Conservation (phyloP, 2,797 vertebrate genomes). For the Sebastes kiyomatsui region DNA sequence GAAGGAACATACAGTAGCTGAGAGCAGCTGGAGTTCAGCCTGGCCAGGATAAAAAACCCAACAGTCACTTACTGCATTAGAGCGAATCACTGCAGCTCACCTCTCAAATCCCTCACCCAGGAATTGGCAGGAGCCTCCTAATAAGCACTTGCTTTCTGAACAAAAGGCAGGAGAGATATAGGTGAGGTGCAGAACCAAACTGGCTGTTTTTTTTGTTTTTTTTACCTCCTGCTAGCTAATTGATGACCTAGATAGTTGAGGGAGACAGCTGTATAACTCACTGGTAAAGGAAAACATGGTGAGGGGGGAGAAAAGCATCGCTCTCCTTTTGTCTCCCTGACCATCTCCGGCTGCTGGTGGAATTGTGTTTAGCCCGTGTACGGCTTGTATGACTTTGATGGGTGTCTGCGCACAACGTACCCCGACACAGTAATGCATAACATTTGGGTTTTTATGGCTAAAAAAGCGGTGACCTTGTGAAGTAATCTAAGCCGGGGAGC, state of each 20-base stretch:
- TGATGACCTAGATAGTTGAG: conserved; percentile 74
- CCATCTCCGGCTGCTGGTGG: conserved; percentile 42
- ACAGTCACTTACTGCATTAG: conserved; percentile 51
- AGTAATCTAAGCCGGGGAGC: conserved; percentile 7
- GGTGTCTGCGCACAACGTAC: conserved; percentile 7
- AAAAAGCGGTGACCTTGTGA: conserved; percentile 47
- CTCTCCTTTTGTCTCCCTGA: conserved; percentile 42
- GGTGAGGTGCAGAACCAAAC: conserved; percentile 70
- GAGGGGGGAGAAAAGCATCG: conserved; percentile 24
- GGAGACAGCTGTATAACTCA: conserved; percentile 76
- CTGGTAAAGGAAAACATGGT: conserved; percentile 53
- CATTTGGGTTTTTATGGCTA: conserved; percentile 15
- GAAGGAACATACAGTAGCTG: conserved; percentile 18
- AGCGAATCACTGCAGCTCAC: conserved; percentile 53
- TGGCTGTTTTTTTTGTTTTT: conserved; percentile 15
- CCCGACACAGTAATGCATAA: conserved; percentile 24
- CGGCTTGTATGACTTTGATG: conserved; percentile 29
- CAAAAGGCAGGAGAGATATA: conserved; percentile 65
- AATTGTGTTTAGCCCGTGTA: conserved; percentile 11
- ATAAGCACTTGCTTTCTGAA: conserved; percentile 64
- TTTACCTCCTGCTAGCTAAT: conserved; percentile 68
- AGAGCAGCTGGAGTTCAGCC: conserved; percentile 32
- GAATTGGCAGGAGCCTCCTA: conserved; percentile 63
- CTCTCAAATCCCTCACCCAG: conserved; percentile 63
- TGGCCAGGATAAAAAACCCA: conserved; percentile 32